Base-by-base conservation (phyloP, 2,888 invertebrate species). In the Rhodophaea formosa region DNA sequence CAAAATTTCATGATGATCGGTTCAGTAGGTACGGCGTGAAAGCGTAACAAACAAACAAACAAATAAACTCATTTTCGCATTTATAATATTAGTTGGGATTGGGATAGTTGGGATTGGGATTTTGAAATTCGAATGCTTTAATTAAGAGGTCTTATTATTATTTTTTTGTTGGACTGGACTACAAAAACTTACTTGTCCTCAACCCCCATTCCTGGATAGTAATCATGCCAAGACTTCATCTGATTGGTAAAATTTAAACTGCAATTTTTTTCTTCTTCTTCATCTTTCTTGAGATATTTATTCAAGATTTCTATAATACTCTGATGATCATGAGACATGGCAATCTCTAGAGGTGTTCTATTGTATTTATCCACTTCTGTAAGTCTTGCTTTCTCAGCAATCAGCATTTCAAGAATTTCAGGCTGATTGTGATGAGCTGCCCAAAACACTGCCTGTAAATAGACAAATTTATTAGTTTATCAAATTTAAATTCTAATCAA, bases 391-490 rank as follows among this genome's bases (percentile, higher is more conserved):
- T 91, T 92, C 52, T 85, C 77, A 15, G 88, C 76, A 55, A 94
- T 79, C 0, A 95, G 84, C 63, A 92, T 72, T 74, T 92, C 83
- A 15, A 93, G 82, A 57, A 93, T 86, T 58, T 93, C 90, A 14
- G 83, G 73, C 66, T 92, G 88, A 68, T 94, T 93, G 65, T 88
- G 88, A 65, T 91, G 86, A 8, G 91, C 92, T 53, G 94, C 94
- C 92, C 93, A 94, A 77, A 93, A 94, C 53, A 94, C 69, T 47
- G 93, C 94, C 94, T 94, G 81, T 47, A 83, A 86, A 69, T 52
- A 64, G 12, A 23, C 6, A 42, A 23, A 12, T 12, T 10, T 35
- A n/a, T n/a, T n/a, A n/a, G n/a, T n/a, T n/a, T n/a, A n/a, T n/a
- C n/a, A n/a, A n/a, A n/a, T n/a, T n/a, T n/a, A n/a, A n/a, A n/a